Conservation (phyloP, 2,113 vertebrate genomes). For the Elephas maximus region DNA sequence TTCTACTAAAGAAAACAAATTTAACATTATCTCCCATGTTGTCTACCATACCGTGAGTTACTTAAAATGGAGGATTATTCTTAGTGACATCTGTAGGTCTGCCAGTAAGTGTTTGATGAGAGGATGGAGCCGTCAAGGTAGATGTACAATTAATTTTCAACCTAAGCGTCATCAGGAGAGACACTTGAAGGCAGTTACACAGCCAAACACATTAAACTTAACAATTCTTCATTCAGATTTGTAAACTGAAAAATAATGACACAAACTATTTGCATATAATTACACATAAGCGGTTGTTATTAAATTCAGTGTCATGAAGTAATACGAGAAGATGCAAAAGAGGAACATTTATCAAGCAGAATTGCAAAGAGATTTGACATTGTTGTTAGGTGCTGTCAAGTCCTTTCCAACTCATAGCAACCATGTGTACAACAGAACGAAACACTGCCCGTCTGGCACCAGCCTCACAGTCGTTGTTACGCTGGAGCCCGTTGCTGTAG, state of each 20-base stretch:
- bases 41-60: background rate
- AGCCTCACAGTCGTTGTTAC: too few species aligned
- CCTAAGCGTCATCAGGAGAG: background rate
- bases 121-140: background rate
- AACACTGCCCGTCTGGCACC: too few species aligned
- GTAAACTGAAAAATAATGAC: slow-evolving; percentile 46
- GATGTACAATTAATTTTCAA: slow-evolving; percentile 23
- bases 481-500: too few species aligned
- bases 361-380: slow-evolving; percentile 15
- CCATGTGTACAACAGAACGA: too few species aligned
- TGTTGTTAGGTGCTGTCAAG: too few species aligned
- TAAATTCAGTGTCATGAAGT: slow-evolving; percentile 47
- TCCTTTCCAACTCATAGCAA: too few species aligned
- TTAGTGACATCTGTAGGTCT: background rate
- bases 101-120: slow-evolving; percentile 30
- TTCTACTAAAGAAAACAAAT: background rate
- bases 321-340: slow-evolving; percentile 56
- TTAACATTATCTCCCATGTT: background rate
- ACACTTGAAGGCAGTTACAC: slow-evolving; percentile 34
- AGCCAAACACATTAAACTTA: slow-evolving; percentile 45
- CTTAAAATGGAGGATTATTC: background rate
- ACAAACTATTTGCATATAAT: slow-evolving; percentile 63
- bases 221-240: slow-evolving; percentile 62
- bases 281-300: slow-evolving; percentile 35
- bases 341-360: slow-evolving; percentile 1